Evolutionary conservation across 2,888 invertebrate genomes (phyloP).

Genomic region (Calephelis perditalis): DNA sequence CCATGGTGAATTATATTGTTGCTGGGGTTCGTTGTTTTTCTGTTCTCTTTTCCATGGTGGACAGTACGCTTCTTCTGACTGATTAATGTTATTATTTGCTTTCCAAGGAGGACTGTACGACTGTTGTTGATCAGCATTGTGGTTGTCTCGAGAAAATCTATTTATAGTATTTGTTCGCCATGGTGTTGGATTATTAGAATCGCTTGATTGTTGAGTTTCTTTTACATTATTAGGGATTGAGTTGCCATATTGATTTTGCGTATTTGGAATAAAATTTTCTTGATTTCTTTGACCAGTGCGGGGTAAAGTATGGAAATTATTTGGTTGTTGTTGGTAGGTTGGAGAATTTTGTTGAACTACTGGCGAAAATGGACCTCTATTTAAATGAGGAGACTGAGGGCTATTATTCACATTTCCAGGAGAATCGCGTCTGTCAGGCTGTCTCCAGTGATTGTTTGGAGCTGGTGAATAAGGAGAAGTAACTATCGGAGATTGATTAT

Average conservation of each 20-base stretch:
- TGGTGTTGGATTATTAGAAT: slow-evolving; percentile 47
- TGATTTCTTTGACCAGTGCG: slow-evolving; percentile 52
- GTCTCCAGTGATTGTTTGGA: slow-evolving; percentile 69
- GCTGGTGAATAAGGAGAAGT: slow-evolving; percentile 60
- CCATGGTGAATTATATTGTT: slow-evolving; percentile 56
- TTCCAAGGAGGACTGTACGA: slow-evolving; percentile 58
- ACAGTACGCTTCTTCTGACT: slow-evolving; percentile 30
- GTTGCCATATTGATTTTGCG: slow-evolving; percentile 43
- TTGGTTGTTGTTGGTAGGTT: slow-evolving; percentile 44
- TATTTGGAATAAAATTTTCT: slow-evolving; percentile 40
- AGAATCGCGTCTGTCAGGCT: slow-evolving; percentile 66
- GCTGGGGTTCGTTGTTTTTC: slow-evolving; percentile 38
- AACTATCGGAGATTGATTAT: slow-evolving; percentile 50
- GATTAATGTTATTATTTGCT: slow-evolving; percentile 44
- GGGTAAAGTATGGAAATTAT: slow-evolving; percentile 58
- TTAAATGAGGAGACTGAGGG: slow-evolving; percentile 44
- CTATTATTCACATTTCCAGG: slow-evolving; percentile 45
- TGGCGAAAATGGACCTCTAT: slow-evolving; percentile 51
- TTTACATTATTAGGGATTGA: slow-evolving; percentile 47
- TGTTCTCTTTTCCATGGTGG: slow-evolving; percentile 51
- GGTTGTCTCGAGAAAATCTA: slow-evolving; percentile 49
- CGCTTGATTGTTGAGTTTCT: slow-evolving; percentile 42
- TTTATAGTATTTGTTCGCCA: slow-evolving; percentile 64
- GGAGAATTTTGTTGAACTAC: slow-evolving; percentile 48
- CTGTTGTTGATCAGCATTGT: slow-evolving; percentile 47